Evolutionary conservation across 2,113 vertebrate genomes (phyloP).

Genomic region (Prochilodus magdalenae): DNA sequence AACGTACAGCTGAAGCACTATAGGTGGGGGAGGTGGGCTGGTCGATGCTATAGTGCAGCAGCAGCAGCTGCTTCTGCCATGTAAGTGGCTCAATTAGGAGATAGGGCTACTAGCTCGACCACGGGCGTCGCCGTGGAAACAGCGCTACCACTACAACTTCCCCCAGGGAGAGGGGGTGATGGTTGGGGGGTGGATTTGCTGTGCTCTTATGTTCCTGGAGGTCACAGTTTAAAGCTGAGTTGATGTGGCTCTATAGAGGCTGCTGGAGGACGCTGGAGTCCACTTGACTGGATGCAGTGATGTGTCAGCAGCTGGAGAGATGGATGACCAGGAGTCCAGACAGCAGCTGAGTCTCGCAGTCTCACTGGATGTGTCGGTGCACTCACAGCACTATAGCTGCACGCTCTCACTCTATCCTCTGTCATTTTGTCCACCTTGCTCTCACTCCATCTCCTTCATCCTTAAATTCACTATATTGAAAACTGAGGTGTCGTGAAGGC

Average conservation of each 20-base stretch:
- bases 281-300: constrained; percentile 48
- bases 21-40: constrained; percentile 30
- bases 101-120: constrained; percentile 63
- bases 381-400: not conserved
- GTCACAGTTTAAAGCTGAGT: constrained; percentile 9
- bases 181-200: not conserved
- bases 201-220: not conserved
- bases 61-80: constrained; percentile 63
- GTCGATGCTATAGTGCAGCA: constrained; percentile 39
- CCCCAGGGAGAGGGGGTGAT: not conserved
- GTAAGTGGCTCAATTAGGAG: constrained; percentile 76
- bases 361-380: constrained; percentile 28
- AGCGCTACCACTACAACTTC: constrained; percentile 33
- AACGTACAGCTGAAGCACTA: not conserved
- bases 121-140: constrained; percentile 64
- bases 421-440: not conserved
- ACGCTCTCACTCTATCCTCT: not conserved
- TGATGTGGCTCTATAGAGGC: constrained; percentile 5
- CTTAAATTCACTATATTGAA: not conserved
- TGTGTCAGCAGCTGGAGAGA: constrained; percentile 62
- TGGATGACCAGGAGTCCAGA: constrained; percentile 60
- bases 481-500: too few relatives aligned
- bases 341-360: constrained; percentile 56
- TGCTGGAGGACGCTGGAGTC: constrained; percentile 38
- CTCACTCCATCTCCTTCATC: not conserved